These are phyloP conservation scores for Callosobruchus maculatus DNA, from an alignment of 2,888 invertebrate species.

Conservation along the genomic window DNA sequence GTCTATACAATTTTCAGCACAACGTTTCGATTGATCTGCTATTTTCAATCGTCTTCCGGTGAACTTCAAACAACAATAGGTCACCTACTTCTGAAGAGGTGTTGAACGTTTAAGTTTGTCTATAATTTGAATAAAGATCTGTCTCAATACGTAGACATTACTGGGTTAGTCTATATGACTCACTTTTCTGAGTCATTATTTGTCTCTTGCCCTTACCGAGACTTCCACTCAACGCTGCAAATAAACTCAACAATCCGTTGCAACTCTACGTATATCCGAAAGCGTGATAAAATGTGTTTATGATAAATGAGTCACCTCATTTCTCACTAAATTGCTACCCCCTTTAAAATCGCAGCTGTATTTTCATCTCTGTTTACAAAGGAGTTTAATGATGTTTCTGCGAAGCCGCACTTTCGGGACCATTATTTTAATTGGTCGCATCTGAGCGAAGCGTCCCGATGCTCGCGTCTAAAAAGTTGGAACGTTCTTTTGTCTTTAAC, in stretches of 20 bases:
- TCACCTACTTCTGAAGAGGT: too few species aligned
- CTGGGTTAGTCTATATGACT: too few species aligned
- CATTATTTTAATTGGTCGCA: background rate
- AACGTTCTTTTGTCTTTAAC: background rate
- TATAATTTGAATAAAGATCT: too few species aligned
- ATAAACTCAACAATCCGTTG: background rate
- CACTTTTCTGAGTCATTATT: too few species aligned
- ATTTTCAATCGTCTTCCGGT: too few species aligned
- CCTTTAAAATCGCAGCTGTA: background rate
- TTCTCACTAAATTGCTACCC: background rate
- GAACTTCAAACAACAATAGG: too few species aligned
- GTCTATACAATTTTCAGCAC: too few species aligned
- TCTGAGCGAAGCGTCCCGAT: background rate
- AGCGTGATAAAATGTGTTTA: background rate
- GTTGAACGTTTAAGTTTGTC: too few species aligned
- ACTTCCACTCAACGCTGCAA: too few species aligned
- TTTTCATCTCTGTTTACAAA: background rate
- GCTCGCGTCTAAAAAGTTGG: background rate
- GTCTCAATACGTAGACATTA: too few species aligned
- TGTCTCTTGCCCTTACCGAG: too few species aligned
- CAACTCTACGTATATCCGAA: background rate
- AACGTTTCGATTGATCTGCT: too few species aligned
- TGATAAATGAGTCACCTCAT: background rate
- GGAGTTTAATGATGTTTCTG: background rate
- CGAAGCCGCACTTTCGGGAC: background rate